Conservation (phyloP, 2,888 invertebrate species). For the Aquatica leii region DNA sequence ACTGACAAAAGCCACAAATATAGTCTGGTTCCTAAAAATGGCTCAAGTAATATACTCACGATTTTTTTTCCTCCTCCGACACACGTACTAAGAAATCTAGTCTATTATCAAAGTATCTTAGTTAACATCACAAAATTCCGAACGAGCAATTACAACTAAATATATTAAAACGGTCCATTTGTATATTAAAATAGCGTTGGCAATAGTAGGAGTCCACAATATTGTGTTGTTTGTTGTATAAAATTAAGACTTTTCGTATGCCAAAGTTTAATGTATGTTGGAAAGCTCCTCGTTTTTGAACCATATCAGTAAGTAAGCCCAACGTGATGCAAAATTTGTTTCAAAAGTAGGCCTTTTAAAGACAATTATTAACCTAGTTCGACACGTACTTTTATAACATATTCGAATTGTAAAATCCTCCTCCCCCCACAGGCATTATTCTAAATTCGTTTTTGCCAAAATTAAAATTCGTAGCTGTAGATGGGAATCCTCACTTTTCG, state of each 20-base stretch:
- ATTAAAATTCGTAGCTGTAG: no score
- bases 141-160: constrained; percentile 25
- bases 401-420: no score
- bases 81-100: constrained; percentile 9
- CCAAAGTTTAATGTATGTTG: constrained; percentile 51
- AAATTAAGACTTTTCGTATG: constrained; percentile 51
- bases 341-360: constrained; percentile 35
- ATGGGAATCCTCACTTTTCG: no score
- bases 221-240: constrained; percentile 43
- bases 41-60: constrained; percentile 9
- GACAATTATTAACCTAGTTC: constrained; percentile 37
- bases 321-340: constrained; percentile 43
- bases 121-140: constrained; percentile 9
- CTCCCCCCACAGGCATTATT: no score
- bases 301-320: constrained; percentile 50
- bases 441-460: no score
- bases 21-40: constrained; percentile 13
- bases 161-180: constrained; percentile 29
- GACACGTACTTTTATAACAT: constrained; percentile 26
- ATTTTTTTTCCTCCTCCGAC: neutral
- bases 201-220: constrained; percentile 39
- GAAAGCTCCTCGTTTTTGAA: constrained; percentile 47
- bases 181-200: constrained; percentile 37
- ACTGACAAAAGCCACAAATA: neutral
- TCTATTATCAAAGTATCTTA: constrained; percentile 6